A percentile compares a stretch with the other conserved stretches of the same genome.
phyloP scores from a whole-genome alignment of 2,113 vertebrate genomes.

The Phoxinus phoxinus region DNA sequence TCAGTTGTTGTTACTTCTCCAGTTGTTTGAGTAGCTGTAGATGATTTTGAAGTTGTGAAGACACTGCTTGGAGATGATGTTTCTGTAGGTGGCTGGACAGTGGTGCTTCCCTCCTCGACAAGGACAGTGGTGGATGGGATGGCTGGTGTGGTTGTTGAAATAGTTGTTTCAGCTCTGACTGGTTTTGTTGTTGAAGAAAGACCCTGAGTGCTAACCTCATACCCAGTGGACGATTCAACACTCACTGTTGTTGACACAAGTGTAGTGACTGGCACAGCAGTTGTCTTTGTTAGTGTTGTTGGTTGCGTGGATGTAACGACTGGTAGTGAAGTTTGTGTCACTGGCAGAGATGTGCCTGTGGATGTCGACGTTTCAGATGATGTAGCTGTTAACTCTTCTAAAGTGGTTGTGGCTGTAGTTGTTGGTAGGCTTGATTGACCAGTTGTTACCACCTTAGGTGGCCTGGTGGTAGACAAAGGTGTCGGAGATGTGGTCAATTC shows the following conservation, averaged over 20 bases:
- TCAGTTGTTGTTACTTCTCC: neutral
- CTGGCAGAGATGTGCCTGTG: neutral
- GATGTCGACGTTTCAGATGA: neutral
- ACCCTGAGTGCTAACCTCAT: neutral
- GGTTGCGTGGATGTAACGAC: neutral
- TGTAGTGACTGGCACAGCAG: neutral
- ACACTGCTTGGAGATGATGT: neutral
- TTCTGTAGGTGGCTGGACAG: neutral
- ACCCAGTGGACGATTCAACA: neutral
- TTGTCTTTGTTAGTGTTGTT: constrained; percentile 3
- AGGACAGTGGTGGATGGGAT: neutral
- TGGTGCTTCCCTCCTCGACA: neutral
- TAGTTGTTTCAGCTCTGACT: neutral
- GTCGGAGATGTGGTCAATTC: neutral
- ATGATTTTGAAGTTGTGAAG: neutral
- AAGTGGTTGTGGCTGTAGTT: neutral
- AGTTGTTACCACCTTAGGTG: neutral
- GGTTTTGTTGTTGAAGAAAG: constrained; percentile 40
- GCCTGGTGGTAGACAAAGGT: neutral
- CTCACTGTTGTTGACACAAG: neutral
- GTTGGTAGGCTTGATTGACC: neutral
- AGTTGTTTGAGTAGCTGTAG: neutral
- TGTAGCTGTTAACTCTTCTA: neutral
- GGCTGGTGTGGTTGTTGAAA: neutral
- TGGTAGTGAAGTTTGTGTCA: neutral